Percentiles rank a stretch among this genome's conserved stretches.
These are phyloP conservation scores for Rutilus rutilus DNA, from an alignment of 2,113 vertebrate species.

Conservation along the genomic window DNA sequence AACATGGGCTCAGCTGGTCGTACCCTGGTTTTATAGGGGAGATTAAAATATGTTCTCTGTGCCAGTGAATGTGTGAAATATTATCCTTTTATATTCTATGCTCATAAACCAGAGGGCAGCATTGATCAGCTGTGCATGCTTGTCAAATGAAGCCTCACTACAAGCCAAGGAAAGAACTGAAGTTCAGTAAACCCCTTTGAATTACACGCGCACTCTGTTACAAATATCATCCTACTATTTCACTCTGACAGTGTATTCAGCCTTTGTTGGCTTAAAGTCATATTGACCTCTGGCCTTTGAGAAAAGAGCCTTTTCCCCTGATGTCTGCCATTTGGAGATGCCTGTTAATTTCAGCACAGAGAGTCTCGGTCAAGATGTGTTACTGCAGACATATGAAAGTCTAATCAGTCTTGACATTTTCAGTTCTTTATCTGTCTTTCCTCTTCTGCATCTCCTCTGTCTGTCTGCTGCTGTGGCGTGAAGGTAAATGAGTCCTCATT, in stretches of 20 bases:
- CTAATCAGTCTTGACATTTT: conserved; percentile 61
- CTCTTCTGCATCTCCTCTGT: conserved; percentile 19
- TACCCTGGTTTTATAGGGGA: background rate
- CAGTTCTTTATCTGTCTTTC: conserved; percentile 49
- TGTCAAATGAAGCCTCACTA: conserved; percentile 39
- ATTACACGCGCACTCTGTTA: conserved; percentile 21
- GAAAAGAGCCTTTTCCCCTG: conserved; percentile 42
- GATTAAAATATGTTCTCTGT: conserved; percentile 27
- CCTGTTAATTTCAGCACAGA: conserved; percentile 41
- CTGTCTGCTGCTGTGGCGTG: background rate
- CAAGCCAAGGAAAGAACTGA: background rate
- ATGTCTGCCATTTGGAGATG: conserved; percentile 55
- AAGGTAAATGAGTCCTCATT: conserved; percentile 38
- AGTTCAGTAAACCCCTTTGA: conserved; percentile 36
- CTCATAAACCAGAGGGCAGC: conserved; percentile 53
- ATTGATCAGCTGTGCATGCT: conserved; percentile 49
- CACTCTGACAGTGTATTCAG: conserved; percentile 11
- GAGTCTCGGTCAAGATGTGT: conserved; percentile 1
- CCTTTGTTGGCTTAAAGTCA: conserved; percentile 44
- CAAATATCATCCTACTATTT: background rate
- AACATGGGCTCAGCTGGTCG: conserved; percentile 32
- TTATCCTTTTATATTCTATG: conserved; percentile 40
- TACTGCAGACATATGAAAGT: conserved; percentile 42
- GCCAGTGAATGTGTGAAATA: conserved; percentile 18
- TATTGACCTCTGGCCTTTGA: conserved; percentile 34